Evolutionary conservation across 1,140 invertebrate genomes (phyloP), one percentile per base, ranked within the genome.

Genomic region (Asobara japonica): DNA sequence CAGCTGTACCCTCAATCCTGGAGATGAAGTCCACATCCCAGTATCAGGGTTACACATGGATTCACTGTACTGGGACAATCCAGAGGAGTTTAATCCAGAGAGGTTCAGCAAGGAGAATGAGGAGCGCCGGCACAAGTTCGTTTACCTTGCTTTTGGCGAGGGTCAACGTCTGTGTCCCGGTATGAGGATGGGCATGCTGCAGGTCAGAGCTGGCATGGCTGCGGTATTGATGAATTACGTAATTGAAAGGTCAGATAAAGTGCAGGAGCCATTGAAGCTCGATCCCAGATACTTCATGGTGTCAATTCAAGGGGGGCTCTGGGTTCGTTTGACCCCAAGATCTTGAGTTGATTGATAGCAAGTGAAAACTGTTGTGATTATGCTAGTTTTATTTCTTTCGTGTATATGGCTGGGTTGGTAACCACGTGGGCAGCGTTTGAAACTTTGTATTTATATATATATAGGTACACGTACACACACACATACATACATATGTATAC

Each of bases 1-100:
- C 13, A 72, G 61, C 7, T 78, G 74, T 36, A 3, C 68, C 11
- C 33, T 80, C 0, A 51, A 76, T 29, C 76, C 78, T 0, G 86
- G 83, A 3, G 80, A 80, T 5, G 64, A 48, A 3, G 71, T 89
- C 20, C 72, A 79, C 10, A 81, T 89, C 25, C 85, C 88, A 0
- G 71, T 85, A 0, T 38, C 77, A 29, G 78, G 77, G 6, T 48
- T 89, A 8, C 88, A 89, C 29, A 76, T 74, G 4, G 89, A 93
- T 75, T 80, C 86, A 0, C 74, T 89, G 13, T 83, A 88, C 67
- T 94, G 88, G 81, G 82, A 87, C 1, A 83, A 93, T 30, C 92
- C 93, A 2, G 86, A 91, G 6, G 77, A 79, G 10, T 94, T 92
- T 78, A 87, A 92, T 79, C 93, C 93, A 0, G 90, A 93, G 13